Evolutionary conservation across 1,140 invertebrate genomes (phyloP).

Genomic region (Drosophila arizonae): DNA sequence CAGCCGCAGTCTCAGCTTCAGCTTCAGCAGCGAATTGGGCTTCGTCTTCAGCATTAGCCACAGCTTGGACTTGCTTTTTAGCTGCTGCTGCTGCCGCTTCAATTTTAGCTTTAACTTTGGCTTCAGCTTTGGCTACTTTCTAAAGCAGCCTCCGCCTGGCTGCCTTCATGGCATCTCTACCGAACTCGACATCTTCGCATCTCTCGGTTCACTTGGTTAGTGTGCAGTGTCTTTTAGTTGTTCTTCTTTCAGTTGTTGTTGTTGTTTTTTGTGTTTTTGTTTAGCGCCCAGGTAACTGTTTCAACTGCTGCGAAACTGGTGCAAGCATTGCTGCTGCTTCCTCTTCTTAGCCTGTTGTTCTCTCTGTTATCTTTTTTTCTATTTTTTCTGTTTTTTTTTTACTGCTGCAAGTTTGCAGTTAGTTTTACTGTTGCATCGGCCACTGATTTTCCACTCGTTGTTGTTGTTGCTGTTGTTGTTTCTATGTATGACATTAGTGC

Average conservation of each 20-base stretch:
- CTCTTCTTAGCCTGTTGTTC: conserved; percentile 13
- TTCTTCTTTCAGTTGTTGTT: conserved; percentile 34
- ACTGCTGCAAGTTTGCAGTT: conserved; percentile 73
- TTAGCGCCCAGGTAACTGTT: conserved; percentile 78
- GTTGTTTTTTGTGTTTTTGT: conserved; percentile 52
- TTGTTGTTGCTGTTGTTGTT: conserved; percentile 46
- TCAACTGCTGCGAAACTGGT: conserved; percentile 72
- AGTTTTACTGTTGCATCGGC: conserved; percentile 64
- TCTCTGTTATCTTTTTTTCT: conserved; percentile 12
- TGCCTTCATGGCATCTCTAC: conserved; percentile 22
- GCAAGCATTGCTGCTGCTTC: conserved; percentile 57
- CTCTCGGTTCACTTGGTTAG: conserved; percentile 59
- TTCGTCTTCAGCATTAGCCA: conserved; percentile 21
- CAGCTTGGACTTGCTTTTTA: background rate
- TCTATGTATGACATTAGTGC: conserved; percentile 64
- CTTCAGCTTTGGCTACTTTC: conserved; percentile 68
- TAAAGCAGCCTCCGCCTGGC: conserved; percentile 49
- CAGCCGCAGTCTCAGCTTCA: no score
- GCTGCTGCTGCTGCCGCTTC: background rate
- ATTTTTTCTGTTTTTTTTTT: conserved; percentile 35
- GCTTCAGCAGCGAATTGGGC: background rate
- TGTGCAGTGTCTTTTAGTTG: conserved; percentile 39
- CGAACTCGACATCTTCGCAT: conserved; percentile 9
- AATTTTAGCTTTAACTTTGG: conserved; percentile 40
- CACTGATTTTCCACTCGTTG: conserved; percentile 22